Conservation (phyloP, 2,888 invertebrate species). For the Capitulum mitella region DNA sequence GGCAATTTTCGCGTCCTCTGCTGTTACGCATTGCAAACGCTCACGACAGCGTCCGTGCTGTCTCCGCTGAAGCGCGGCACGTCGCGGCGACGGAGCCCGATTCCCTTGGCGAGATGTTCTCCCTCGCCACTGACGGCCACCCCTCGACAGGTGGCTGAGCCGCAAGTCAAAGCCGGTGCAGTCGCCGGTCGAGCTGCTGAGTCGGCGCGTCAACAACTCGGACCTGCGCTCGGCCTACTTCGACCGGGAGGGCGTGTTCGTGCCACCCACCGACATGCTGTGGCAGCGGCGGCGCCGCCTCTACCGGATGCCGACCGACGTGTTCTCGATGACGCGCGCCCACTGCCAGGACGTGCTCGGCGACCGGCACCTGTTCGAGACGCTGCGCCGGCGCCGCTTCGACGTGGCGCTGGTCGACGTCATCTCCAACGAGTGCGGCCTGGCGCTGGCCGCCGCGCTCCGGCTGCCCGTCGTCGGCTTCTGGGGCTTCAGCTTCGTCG, state of each 20-base stretch:
- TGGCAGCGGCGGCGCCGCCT: slow-evolving; percentile 30
- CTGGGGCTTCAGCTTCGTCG: slow-evolving; percentile 41
- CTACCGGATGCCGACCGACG: slow-evolving; percentile 32
- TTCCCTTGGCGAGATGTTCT: too few relatives aligned
- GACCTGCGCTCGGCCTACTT: slow-evolving; percentile 31
- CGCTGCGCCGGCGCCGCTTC: slow-evolving; percentile 36
- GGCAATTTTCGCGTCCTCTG: too few relatives aligned
- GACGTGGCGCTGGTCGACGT: slow-evolving; percentile 40
- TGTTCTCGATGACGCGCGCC: slow-evolving; percentile 33
- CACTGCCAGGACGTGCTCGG: slow-evolving; percentile 34
- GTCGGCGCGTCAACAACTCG: not conserved
- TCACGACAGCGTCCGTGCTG: too few relatives aligned
- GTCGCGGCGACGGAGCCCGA: too few relatives aligned
- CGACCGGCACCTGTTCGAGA: slow-evolving; percentile 33
- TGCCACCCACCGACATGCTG: slow-evolving; percentile 34
- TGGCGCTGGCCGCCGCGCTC: slow-evolving; percentile 39
- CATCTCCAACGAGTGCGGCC: slow-evolving; percentile 41
- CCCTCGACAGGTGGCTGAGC: slow-evolving; percentile 6
- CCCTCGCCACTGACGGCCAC: too few relatives aligned
- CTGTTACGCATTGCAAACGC: too few relatives aligned
- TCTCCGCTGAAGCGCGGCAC: too few relatives aligned
- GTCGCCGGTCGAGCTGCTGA: not conserved
- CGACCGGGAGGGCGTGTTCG: slow-evolving; percentile 32
- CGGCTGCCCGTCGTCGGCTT: slow-evolving; percentile 40
- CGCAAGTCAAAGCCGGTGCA: not conserved